Conservation (phyloP, 2,797 vertebrate genomes). For the Cuniculus paca region DNA sequence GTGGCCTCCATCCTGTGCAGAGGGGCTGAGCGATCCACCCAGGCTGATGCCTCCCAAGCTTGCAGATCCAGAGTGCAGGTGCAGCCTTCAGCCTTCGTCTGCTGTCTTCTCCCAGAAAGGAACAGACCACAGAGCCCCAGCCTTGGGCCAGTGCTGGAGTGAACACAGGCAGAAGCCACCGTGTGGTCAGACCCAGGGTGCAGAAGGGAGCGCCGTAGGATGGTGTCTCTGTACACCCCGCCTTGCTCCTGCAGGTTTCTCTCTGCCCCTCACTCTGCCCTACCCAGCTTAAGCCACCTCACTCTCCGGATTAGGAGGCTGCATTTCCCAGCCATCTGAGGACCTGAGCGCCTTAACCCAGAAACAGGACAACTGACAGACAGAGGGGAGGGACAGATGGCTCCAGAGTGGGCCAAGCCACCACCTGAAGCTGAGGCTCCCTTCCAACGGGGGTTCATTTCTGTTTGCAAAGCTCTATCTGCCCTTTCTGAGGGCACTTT, state of each 20-base stretch:
- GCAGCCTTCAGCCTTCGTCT: neutral
- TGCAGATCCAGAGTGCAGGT: neutral
- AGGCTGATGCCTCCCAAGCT: neutral
- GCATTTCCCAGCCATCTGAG: neutral
- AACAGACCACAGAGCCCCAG: neutral
- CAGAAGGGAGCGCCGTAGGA: constrained; percentile 6
- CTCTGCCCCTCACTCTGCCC: neutral
- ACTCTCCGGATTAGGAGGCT: neutral
- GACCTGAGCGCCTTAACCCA: constrained; percentile 39
- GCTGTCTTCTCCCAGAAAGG: too few relatives aligned
- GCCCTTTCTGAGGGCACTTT: neutral
- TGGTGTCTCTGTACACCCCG: neutral
- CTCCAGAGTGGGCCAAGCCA: neutral
- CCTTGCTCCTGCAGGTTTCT: neutral
- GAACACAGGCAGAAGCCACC: constrained; percentile 67
- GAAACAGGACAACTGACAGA: constrained; percentile 55
- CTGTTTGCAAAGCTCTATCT: neutral
- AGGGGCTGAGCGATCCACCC: neutral
- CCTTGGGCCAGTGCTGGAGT: neutral
- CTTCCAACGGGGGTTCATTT: neutral
- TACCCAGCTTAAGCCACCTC: constrained; percentile 26
- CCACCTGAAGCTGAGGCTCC: neutral
- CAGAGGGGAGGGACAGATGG: neutral
- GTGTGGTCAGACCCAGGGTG: constrained; percentile 91
- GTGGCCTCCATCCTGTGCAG: neutral